Base-by-base conservation (phyloP, 2,888 invertebrate species). In the Synergus japonicus region DNA sequence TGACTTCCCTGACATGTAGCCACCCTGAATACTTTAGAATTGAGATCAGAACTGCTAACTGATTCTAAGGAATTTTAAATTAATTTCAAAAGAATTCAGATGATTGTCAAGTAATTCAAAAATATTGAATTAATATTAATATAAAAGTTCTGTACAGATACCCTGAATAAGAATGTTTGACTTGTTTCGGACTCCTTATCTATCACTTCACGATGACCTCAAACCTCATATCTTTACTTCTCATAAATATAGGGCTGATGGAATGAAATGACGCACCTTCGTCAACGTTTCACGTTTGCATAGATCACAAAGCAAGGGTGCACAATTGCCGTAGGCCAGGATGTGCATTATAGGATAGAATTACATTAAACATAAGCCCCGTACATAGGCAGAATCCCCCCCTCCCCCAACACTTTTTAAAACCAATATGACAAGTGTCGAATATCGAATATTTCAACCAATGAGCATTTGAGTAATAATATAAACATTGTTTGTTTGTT, bases 321-420 rank as follows among this genome's bases (percentile, higher is more conserved):
- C 79, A 77, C 76, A 77, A 81, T 86, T 84, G 91, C 92, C 91
- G 83, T 86, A 87, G 91, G 92, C 91, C 87, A 90, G 87, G 88
- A 89, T 87, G 86, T 91, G 90, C 92, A 92, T 92, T 92, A 92
- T 90, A 89, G 91, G 91, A 88, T 92, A 87, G 91, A 90, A 89
- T 92, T 92, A 91, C 92, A 87, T 88, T 89, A 91, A 91, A 92
- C 89, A 91, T 85, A 88, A 87, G 81, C 82, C 77, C 78, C 83
- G 80, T 78, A 76, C 77, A 67, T 49, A 54, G 37, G 54, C 73
- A n/a, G 37, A n/a, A 41, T 73, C 37, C 44, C 43, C 18, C 37
- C 54, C n/a, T 54, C n/a, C 43, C 43, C 18, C 37, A n/a, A 9
- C 37, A 54, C 29, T 54, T 73, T 73, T 73, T 44, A 60, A 22